These are phyloP conservation scores for Paramormyrops kingsleyae DNA, from an alignment of 2,113 vertebrate species.

Conservation along the genomic window DNA sequence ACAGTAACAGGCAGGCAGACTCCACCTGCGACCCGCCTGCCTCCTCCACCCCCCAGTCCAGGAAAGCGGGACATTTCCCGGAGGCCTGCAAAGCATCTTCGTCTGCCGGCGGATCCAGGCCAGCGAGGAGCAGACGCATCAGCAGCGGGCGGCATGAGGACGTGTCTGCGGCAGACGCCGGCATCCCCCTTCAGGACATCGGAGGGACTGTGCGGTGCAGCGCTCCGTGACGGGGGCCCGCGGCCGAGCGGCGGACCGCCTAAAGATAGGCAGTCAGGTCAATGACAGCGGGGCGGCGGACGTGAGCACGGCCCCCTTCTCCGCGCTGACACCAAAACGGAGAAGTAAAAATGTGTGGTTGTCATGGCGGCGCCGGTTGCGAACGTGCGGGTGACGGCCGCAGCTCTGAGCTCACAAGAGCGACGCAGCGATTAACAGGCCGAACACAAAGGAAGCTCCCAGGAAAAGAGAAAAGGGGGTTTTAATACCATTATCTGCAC, in stretches of 20 bases:
- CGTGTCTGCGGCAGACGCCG: neutral
- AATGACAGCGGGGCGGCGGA: constrained; percentile 50
- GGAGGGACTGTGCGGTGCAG: neutral
- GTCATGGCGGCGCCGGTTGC: constrained; percentile 55
- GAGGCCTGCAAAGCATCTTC: neutral
- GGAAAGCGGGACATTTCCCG: constrained; percentile 1
- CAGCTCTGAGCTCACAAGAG: constrained; percentile 63
- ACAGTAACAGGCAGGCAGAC: neutral
- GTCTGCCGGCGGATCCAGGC: neutral
- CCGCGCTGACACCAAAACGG: constrained; percentile 21
- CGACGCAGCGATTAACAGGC: constrained; percentile 58
- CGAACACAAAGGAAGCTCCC: neutral
- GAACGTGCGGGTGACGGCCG: constrained; percentile 66
- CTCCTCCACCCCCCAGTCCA: neutral
- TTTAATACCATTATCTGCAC: neutral
- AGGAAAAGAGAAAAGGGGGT: neutral
- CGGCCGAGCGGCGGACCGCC: constrained; percentile 39
- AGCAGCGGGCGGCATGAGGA: neutral
- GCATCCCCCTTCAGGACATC: neutral
- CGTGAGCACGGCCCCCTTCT: constrained; percentile 28
- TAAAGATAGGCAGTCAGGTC: constrained; percentile 64
- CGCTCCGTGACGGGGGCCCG: neutral
- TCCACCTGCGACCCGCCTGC: neutral
- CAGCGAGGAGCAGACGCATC: neutral
- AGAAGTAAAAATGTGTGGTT: constrained; percentile 35